Percentiles rank a stretch among this genome's conserved stretches.
Conservation (phyloP, 1,140 invertebrate genomes). For the Bombus polaris region DNA sequence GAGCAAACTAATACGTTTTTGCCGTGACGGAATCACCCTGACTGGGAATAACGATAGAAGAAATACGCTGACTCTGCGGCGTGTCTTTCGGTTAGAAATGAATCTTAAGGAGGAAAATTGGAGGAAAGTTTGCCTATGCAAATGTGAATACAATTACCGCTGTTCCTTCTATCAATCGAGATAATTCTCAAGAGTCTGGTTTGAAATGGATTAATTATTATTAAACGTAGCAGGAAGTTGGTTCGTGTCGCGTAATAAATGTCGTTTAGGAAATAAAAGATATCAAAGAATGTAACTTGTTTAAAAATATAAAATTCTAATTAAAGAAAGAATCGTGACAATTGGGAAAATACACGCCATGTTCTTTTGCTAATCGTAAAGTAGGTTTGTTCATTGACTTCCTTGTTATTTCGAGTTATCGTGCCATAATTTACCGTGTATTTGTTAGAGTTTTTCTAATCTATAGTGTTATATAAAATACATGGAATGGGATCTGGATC, state of each 20-base stretch:
- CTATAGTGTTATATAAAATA: background rate
- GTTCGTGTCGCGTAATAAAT: too few relatives aligned
- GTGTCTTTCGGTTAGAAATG: background rate
- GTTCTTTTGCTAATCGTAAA: too few relatives aligned
- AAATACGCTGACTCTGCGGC: background rate
- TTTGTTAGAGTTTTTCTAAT: too few relatives aligned
- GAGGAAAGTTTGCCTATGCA: background rate
- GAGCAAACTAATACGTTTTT: background rate
- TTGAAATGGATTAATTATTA: background rate
- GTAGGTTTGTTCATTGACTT: too few relatives aligned
- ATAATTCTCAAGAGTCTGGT: background rate
- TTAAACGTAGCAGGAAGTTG: too few relatives aligned
- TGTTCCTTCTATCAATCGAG: background rate
- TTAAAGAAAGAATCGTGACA: too few relatives aligned
- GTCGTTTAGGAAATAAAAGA: too few relatives aligned
- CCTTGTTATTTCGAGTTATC: too few relatives aligned
- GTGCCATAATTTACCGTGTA: too few relatives aligned
- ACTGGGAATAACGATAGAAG: background rate
- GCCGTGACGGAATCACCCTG: background rate
- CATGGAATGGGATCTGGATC: background rate
- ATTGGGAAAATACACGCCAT: too few relatives aligned
- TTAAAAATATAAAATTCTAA: too few relatives aligned
- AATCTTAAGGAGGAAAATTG: background rate
- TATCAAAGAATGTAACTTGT: too few relatives aligned
- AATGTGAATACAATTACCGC: background rate